Conservation (phyloP, 2,797 vertebrate species). For the Galaxias olidus region DNA sequence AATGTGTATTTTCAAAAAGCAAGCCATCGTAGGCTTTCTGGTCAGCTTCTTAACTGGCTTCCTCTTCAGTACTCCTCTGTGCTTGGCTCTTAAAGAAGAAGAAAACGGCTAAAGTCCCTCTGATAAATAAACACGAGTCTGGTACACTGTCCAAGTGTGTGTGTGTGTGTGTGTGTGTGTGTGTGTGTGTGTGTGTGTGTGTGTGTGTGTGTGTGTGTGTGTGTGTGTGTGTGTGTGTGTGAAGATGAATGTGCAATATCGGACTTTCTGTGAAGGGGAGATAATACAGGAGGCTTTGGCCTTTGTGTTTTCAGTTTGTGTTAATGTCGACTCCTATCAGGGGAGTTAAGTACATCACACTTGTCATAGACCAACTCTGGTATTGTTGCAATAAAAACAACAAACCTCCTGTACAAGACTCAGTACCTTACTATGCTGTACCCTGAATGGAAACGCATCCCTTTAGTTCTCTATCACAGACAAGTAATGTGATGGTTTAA, state of each 20-base stretch:
- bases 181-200: constrained; percentile 5
- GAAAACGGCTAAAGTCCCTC: neutral
- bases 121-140: neutral
- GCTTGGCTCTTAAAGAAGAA: neutral
- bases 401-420: too few species aligned
- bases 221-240: neutral
- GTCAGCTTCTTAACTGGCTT: neutral
- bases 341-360: constrained; percentile 42
- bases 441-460: too few species aligned
- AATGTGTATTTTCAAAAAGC: constrained; percentile 9
- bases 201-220: constrained; percentile 7
- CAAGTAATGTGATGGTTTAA: too few species aligned
- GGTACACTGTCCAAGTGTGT: neutral
- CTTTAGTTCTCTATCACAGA: too few species aligned
- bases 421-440: too few species aligned
- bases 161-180: constrained; percentile 15
- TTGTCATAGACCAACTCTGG: neutral
- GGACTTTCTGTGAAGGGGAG: constrained; percentile 67
- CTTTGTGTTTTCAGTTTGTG: constrained; percentile 73
- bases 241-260: constrained; percentile 75
- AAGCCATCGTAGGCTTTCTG: neutral
- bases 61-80: neutral
- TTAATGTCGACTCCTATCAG: constrained; percentile 69
- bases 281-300: constrained; percentile 76
- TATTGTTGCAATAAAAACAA: neutral